These are phyloP conservation scores for Holothuria leucospilota DNA, from an alignment of 53 echinoderm and acorn worm species.

Conservation along the genomic window DNA sequence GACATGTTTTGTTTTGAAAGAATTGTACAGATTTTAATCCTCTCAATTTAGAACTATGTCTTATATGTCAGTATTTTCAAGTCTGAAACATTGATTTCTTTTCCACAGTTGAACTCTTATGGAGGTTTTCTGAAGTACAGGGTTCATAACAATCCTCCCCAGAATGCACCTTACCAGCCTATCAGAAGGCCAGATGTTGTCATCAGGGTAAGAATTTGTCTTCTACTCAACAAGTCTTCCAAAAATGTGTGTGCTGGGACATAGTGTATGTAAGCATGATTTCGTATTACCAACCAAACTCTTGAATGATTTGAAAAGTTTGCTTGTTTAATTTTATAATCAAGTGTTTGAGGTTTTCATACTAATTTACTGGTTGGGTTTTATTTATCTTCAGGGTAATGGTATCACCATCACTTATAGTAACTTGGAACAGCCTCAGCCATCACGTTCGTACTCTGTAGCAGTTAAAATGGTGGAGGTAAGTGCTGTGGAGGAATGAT, in stretches of 20 bases:
- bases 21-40: no score
- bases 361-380: neutral
- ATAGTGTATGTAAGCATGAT: no score
- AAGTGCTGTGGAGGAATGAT: neutral
- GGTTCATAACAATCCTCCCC: conserved; percentile 69
- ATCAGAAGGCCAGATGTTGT: conserved; percentile 89
- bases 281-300: no score
- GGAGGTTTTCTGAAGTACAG: conserved; percentile 87
- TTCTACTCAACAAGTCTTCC: no score
- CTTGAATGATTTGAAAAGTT: no score
- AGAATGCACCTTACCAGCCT: conserved; percentile 36
- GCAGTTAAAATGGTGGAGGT: conserved; percentile 83
- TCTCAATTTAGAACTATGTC: no score
- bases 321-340: no score
- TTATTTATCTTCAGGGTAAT: conserved; percentile 76
- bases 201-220: conserved; percentile 70
- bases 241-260: no score
- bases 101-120: conserved; percentile 74
- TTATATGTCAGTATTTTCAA: no score
- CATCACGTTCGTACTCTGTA: conserved; percentile 65
- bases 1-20: no score
- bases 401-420: conserved; percentile 85
- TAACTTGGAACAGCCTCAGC: conserved; percentile 70
- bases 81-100: no score
- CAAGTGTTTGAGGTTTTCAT: neutral